phyloP scores from a whole-genome alignment of 2,888 invertebrate species.

The Unio pictorum region DNA sequence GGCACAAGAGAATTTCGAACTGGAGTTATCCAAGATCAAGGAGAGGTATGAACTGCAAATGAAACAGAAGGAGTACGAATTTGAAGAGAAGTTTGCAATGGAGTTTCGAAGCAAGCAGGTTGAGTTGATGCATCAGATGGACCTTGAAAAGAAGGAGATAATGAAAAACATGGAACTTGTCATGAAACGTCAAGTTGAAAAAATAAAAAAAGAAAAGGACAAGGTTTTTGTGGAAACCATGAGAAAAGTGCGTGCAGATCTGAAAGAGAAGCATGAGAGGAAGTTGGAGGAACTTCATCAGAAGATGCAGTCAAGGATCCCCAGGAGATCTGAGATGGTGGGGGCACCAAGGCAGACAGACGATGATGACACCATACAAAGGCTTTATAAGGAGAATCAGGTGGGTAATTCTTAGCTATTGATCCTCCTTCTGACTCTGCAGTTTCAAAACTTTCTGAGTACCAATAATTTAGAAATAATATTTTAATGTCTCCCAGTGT shows the following conservation, averaged over 20 bases:
- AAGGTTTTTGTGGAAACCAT: conserved; percentile 59
- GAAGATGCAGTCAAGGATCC: conserved; percentile 5
- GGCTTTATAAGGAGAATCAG: conserved; percentile 52
- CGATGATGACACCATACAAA: conserved; percentile 31
- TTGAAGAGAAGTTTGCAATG: conserved; percentile 51
- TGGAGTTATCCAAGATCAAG: conserved; percentile 10
- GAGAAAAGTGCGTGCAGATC: conserved; percentile 52
- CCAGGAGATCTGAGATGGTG: conserved; percentile 2
- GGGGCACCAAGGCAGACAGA: background rate
- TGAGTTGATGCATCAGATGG: conserved; percentile 43
- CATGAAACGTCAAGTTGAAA: conserved; percentile 44
- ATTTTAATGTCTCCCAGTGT: no score
- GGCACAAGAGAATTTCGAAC: background rate
- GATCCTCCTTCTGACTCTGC: background rate
- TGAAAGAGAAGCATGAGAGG: conserved; percentile 32
- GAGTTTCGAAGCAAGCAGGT: conserved; percentile 44
- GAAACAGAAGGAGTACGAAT: conserved; percentile 50
- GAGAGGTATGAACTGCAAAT: conserved; percentile 35
- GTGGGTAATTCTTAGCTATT: conserved; percentile 21
- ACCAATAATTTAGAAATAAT: no score
- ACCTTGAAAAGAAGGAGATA: conserved; percentile 40
- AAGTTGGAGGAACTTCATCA: conserved; percentile 20
- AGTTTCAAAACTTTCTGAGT: background rate
- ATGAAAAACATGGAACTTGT: conserved; percentile 45
- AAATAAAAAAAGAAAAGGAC: conserved; percentile 52